These are phyloP conservation scores for Anguilla anguilla DNA, from an alignment of 2,797 vertebrate species.

Conservation along the genomic window DNA sequence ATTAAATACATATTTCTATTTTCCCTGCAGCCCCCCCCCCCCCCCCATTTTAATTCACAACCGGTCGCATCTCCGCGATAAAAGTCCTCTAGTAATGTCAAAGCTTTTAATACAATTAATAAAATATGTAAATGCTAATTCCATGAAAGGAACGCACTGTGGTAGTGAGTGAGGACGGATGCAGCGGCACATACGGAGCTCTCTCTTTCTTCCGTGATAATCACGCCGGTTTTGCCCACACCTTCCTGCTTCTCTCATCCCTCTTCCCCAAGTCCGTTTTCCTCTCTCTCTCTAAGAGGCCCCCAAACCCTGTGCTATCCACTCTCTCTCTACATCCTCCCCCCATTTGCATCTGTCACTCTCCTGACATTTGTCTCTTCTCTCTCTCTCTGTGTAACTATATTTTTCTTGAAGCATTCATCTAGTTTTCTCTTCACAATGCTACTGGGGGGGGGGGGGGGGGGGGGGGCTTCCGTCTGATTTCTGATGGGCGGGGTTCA, in stretches of 20 bases:
- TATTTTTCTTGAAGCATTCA: conserved; percentile 60
- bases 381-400: conserved; percentile 49
- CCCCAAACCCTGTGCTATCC: background rate
- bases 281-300: background rate
- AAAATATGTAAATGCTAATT: conserved; percentile 38
- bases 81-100: conserved; percentile 24
- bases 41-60: background rate
- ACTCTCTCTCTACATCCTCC: conserved; percentile 9
- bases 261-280: background rate
- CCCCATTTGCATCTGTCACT: conserved; percentile 29
- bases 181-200: background rate
- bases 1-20: background rate
- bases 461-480: conserved; percentile 54
- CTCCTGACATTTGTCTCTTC: conserved; percentile 2
- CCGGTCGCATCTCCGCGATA: conserved; percentile 12
- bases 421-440: conserved; percentile 40
- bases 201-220: background rate
- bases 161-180: background rate
- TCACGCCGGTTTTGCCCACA: background rate
- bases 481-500: conserved; percentile 57
- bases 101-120: conserved; percentile 34
- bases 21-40: background rate
- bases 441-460: conserved; percentile 22
- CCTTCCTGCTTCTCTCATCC: background rate
- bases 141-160: conserved; percentile 33